Percentiles rank a stretch among this genome's conserved stretches.
phyloP scores from a whole-genome alignment of 2,888 invertebrate species.

The Siphlonurus alternatus region DNA sequence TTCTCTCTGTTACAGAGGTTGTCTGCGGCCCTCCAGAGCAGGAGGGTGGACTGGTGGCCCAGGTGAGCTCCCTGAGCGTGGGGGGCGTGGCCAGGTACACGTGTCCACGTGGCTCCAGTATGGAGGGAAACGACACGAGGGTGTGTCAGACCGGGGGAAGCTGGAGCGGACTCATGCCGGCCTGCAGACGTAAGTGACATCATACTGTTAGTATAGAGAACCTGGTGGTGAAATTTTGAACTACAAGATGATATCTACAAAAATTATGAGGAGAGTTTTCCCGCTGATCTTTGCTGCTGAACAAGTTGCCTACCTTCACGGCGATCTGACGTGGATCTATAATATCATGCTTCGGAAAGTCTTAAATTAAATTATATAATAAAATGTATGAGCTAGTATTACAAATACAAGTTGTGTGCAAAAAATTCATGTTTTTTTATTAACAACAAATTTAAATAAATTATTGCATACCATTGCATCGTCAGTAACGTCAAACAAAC shows the following conservation, averaged over 20 bases:
- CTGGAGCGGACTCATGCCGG: constrained; percentile 65
- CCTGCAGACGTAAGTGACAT: constrained; percentile 53
- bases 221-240: neutral
- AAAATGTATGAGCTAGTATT: no score
- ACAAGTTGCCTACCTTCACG: no score
- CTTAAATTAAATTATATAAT: no score
- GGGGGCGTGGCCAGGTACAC: constrained; percentile 65
- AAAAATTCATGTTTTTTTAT: no score
- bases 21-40: constrained; percentile 54
- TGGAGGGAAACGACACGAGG: constrained; percentile 60
- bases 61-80: constrained; percentile 48
- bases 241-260: neutral
- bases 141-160: constrained; percentile 57
- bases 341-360: no score
- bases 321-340: no score
- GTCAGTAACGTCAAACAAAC: no score
- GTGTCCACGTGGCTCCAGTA: constrained; percentile 62
- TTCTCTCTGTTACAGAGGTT: constrained; percentile 39
- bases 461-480: no score
- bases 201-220: constrained; percentile 1
- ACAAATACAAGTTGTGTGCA: no score
- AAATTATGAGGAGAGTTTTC: neutral
- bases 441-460: no score
- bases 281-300: no score
- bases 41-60: constrained; percentile 33